Base-by-base conservation (phyloP, 2,888 invertebrate genomes). In the Ophraella communa region DNA sequence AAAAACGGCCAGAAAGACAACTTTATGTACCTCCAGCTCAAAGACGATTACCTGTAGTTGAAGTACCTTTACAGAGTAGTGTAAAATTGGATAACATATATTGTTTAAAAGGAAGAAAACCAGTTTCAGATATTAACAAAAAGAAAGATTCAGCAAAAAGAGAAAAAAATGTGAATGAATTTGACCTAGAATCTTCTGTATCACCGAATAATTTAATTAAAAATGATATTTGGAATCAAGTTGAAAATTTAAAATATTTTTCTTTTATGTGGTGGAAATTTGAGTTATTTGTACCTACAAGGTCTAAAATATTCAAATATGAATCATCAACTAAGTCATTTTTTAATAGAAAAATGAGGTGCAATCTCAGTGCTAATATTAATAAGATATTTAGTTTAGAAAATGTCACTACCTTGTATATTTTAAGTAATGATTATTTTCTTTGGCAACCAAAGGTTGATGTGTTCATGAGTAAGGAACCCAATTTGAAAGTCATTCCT, bases 11-110 rank as follows among this genome's bases (percentile, higher is more conserved):
- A 14, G 78, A 80, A 64, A 77, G 81, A 66, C 77, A 77, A 64
- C 73, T 81, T 3, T 82, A 82, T 69, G 74, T 82, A 58, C 82
- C 82, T 39, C 82, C 82, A 56, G 81, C 81, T 23, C 79, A 80
- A 73, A 73, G 81, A 67, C 68, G 64, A 59, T 64, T 66, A 24
- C 66, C 60, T 58, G 62, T 55, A 44, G 58, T 35, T 35, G 66
- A 55, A 56, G 56, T 62, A 47, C 45, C 62, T 27, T n/a, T 51
- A 54, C 67, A 66, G 35, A 61, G 58, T 52, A 60, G 17, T 64
- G 53, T 66, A 62, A 56, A 58, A 64, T 21, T 20, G 11, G 61
- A 57, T n/a, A 24, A 33, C 44, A 45, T 49, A 5, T 35, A n/a
- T 44, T 51, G 47, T 65, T 47, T 33, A 23, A 65, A 69, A 68